Percentiles rank a stretch among this genome's conserved stretches.
Evolutionary conservation across 2,888 invertebrate genomes (phyloP).

Genomic region (Plagiodera versicolora): DNA sequence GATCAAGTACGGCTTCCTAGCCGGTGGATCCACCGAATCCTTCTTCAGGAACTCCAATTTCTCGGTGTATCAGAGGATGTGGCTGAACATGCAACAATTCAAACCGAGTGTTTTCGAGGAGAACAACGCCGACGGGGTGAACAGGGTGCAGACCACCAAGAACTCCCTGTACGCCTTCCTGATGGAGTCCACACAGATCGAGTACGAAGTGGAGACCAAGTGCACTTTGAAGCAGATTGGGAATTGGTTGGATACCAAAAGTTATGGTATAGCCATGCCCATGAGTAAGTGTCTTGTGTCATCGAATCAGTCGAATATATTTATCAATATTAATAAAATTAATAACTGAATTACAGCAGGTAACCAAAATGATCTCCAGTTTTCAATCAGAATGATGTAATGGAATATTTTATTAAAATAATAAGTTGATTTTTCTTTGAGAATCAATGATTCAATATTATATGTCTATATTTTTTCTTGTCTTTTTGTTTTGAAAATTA

Average conservation of each 20-base stretch:
- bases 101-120: slow-evolving; percentile 80
- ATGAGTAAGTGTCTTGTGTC: slow-evolving; percentile 64
- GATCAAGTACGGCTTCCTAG: slow-evolving; percentile 84
- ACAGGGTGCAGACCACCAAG: slow-evolving; percentile 77
- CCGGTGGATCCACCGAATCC: slow-evolving; percentile 90
- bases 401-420: too few species aligned
- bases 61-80: slow-evolving; percentile 44
- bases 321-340: too few species aligned
- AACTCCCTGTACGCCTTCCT: slow-evolving; percentile 86
- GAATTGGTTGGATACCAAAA: slow-evolving; percentile 81
- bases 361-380: too few species aligned
- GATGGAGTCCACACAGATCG: slow-evolving; percentile 95
- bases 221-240: slow-evolving; percentile 85
- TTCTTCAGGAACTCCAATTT: slow-evolving; percentile 76
- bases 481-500: too few species aligned
- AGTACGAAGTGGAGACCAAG: slow-evolving; percentile 84
- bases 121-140: slow-evolving; percentile 83
- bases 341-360: too few species aligned
- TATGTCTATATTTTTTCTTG: too few species aligned
- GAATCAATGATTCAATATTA: too few species aligned
- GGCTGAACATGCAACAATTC: slow-evolving; percentile 72
- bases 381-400: too few species aligned
- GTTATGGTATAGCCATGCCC: slow-evolving; percentile 92
- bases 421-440: too few species aligned
- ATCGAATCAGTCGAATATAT: too few species aligned